Evolutionary conservation across 2,797 vertebrate species (phyloP).

Genomic region (Arnoldichthys spilopterus): DNA sequence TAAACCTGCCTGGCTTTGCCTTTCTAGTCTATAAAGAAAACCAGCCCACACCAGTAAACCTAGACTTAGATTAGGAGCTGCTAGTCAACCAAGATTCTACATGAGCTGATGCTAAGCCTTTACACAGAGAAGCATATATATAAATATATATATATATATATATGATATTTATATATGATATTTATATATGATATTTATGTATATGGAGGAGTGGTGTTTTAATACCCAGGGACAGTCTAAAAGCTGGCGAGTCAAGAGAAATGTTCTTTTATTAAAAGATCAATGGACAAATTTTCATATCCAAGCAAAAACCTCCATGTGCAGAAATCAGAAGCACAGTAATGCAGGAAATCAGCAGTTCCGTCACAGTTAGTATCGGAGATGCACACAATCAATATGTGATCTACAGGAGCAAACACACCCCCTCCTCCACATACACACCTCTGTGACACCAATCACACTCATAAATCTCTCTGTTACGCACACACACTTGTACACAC

Average conservation of each 20-base stretch:
- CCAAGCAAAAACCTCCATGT: conserved; percentile 18
- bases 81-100: too few relatives aligned
- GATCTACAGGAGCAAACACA: not conserved
- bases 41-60: too few relatives aligned
- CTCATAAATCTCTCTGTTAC: conserved; percentile 4
- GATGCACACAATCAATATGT: conserved; percentile 19
- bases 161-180: too few relatives aligned
- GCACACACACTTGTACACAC: conserved; percentile 1
- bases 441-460: not conserved
- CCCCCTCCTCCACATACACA: not conserved
- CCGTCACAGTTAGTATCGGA: not conserved
- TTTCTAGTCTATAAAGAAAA: too few relatives aligned
- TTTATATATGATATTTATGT: too few relatives aligned
- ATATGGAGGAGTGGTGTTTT: too few relatives aligned
- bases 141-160: too few relatives aligned
- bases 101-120: too few relatives aligned
- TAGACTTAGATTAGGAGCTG: too few relatives aligned
- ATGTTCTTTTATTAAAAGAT: conserved; percentile 15
- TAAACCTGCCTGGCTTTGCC: too few relatives aligned
- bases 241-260: not conserved
- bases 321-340: not conserved
- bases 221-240: too few relatives aligned
- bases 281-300: conserved; percentile 17
- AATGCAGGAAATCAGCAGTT: conserved; percentile 29
- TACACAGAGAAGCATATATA: too few relatives aligned